phyloP scores from a whole-genome alignment of 2,888 invertebrate genomes.

The Shargacucullia verbasci region DNA sequence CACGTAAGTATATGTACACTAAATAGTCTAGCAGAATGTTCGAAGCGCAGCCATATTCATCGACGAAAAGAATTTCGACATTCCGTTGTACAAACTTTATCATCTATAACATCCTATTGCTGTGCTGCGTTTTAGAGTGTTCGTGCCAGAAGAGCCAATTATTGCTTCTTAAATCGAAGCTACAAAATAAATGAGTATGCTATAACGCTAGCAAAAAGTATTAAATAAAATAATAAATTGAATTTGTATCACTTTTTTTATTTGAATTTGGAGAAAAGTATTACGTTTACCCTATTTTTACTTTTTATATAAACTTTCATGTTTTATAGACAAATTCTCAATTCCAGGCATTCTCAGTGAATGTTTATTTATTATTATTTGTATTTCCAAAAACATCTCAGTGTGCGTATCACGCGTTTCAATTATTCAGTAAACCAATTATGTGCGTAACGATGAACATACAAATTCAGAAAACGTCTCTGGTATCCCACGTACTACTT shows the following conservation, averaged over 20 bases:
- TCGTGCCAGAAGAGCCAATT: background rate
- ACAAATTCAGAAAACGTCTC: conserved; percentile 14
- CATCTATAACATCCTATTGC: background rate
- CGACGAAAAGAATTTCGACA: too few relatives aligned
- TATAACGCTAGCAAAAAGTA: conserved; percentile 4
- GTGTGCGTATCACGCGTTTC: background rate
- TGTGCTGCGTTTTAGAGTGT: background rate
- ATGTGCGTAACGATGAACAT: conserved; percentile 6
- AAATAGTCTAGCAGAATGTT: too few relatives aligned
- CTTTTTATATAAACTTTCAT: conserved; percentile 1
- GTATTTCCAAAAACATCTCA: background rate
- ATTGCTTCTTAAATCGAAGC: background rate
- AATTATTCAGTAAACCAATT: conserved; percentile 33
- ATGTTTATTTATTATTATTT: background rate
- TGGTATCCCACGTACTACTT: conserved; percentile 17
- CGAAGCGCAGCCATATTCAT: too few relatives aligned
- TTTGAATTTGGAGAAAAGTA: conserved; percentile 2
- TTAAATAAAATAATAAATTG: conserved; percentile 9
- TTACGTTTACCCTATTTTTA: conserved; percentile 4
- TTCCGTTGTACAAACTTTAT: too few relatives aligned
- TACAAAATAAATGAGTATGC: background rate
- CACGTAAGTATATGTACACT: too few relatives aligned
- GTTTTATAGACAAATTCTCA: background rate
- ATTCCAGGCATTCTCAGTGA: background rate
- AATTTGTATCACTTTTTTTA: conserved; percentile 19